These are phyloP conservation scores for Philaenus spumarius DNA, from an alignment of 1,140 invertebrate species.

Conservation along the genomic window DNA sequence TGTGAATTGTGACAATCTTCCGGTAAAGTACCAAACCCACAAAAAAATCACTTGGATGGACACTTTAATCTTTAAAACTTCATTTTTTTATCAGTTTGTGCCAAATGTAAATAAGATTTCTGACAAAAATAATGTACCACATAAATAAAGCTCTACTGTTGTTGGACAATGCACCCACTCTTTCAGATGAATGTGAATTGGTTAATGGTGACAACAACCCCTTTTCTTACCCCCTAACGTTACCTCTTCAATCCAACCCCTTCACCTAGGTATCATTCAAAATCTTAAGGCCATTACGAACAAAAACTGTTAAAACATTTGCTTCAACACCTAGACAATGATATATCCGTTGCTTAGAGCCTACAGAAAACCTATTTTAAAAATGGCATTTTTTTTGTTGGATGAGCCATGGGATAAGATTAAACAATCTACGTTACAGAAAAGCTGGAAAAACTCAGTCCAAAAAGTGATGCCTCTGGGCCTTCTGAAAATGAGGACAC, in stretches of 20 bases:
- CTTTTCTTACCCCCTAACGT: too few species aligned
- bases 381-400: neutral
- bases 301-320: neutral
- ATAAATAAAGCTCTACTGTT: neutral
- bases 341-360: neutral
- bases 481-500: too few species aligned
- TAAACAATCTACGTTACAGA: neutral
- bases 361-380: neutral
- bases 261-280: too few species aligned
- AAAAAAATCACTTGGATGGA: neutral
- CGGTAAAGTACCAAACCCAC: neutral
- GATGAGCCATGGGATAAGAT: neutral
- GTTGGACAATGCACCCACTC: slow-evolving; percentile 1
- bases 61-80: too few species aligned
- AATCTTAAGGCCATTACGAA: neutral
- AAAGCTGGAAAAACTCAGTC: too few species aligned
- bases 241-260: neutral
- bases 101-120: neutral
- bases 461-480: too few species aligned
- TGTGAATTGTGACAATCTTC: neutral
- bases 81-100: too few species aligned
- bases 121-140: neutral
- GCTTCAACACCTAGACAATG: neutral
- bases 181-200: neutral
- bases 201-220: neutral